These are phyloP conservation scores for Magallana ariakensis DNA, from an alignment of 1,140 invertebrate species.

Conservation along the genomic window DNA sequence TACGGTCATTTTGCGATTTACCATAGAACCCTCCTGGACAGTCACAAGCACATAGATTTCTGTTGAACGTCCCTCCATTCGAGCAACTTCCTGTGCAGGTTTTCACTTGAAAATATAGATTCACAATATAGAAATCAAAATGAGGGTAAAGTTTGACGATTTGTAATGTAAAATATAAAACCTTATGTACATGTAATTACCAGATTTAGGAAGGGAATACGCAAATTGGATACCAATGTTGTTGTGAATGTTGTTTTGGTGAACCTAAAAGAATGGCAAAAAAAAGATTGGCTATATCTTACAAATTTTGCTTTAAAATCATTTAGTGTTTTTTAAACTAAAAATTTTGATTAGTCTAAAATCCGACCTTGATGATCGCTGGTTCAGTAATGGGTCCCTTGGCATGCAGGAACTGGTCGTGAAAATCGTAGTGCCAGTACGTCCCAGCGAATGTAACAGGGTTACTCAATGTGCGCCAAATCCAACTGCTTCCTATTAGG, in stretches of 20 bases:
- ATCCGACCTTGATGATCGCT: slow-evolving; percentile 38
- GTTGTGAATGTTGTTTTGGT: background rate
- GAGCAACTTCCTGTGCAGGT: slow-evolving; percentile 41
- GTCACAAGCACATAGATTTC: slow-evolving; percentile 41
- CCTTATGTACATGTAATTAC: too few species aligned
- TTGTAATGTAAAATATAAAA: too few species aligned
- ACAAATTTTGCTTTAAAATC: too few species aligned
- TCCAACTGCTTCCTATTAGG: background rate
- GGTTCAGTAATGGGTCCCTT: slow-evolving; percentile 27
- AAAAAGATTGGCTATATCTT: background rate
- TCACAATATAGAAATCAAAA: too few species aligned
- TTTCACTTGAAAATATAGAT: slow-evolving; percentile 41
- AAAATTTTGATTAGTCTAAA: too few species aligned
- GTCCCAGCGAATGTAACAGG: slow-evolving; percentile 33
- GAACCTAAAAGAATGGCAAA: background rate
- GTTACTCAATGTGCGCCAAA: background rate
- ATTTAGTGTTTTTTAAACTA: too few species aligned
- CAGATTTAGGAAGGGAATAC: slow-evolving; percentile 21
- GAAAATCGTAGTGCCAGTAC: background rate
- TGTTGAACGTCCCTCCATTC: slow-evolving; percentile 51
- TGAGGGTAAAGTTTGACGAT: too few species aligned
- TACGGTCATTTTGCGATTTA: too few species aligned
- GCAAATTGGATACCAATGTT: slow-evolving; percentile 4
- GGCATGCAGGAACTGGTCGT: background rate
- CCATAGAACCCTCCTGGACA: slow-evolving; percentile 43